Conservation (phyloP, 37 sponge, comb jelly and placozoan genomes). For the Diacarnus erythraeanus region DNA sequence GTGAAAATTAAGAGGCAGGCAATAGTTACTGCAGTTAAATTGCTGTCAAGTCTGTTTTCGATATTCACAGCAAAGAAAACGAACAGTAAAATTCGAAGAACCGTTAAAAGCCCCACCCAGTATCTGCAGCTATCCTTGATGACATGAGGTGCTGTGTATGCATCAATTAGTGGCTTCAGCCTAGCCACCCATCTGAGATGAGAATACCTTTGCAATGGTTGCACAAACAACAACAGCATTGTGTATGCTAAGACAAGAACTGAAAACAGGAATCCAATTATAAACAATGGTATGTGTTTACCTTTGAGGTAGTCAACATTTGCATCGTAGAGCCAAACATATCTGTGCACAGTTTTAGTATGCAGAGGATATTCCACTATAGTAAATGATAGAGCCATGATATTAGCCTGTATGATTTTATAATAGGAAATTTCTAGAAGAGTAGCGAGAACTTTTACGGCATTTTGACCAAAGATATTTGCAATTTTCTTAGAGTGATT, state of each 20-base stretch:
- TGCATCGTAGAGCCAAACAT: neutral
- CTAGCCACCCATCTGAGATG: neutral
- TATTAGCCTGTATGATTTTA: constrained; percentile 13
- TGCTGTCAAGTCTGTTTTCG: neutral
- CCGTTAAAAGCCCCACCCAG: constrained; percentile 14
- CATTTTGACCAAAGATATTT: constrained; percentile 7
- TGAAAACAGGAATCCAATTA: neutral
- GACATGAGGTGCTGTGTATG: neutral
- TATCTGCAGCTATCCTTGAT: neutral
- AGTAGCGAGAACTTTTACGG: constrained; percentile 48
- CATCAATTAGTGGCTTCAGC: neutral
- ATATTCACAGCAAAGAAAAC: neutral
- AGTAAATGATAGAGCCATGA: constrained; percentile 15
- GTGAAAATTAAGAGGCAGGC: neutral
- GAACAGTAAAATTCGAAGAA: neutral
- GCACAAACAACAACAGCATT: neutral
- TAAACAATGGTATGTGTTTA: neutral
- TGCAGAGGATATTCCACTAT: neutral
- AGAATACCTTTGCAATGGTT: neutral
- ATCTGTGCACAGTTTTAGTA: neutral
- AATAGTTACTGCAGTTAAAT: neutral
- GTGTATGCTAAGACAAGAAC: neutral
- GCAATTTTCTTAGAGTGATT: neutral
- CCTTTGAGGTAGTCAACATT: neutral
- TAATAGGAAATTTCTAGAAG: constrained; percentile 35